A percentile compares a stretch with the other conserved stretches of the same genome.
Conservation (phyloP, 2,113 vertebrate species). For the Protobothrops mucrosquamatus region DNA sequence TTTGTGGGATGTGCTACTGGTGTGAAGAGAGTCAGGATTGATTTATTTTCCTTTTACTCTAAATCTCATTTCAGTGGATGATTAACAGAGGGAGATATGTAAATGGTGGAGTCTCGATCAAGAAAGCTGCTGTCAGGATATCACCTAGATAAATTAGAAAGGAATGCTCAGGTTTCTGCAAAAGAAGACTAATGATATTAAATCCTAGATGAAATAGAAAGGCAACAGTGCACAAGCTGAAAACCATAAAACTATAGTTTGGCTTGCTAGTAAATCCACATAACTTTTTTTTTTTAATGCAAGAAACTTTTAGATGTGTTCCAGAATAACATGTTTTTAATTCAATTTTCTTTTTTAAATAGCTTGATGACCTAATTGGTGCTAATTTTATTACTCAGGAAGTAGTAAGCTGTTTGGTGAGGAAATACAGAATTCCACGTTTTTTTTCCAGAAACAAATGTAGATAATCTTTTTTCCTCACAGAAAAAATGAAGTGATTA, state of each 20-base stretch:
- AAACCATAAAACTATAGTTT: slow-evolving; percentile 66
- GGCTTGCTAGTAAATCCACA: slow-evolving; percentile 58
- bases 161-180: slow-evolving; percentile 69
- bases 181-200: slow-evolving; percentile 75
- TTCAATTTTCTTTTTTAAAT: slow-evolving; percentile 21
- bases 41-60: slow-evolving; percentile 73
- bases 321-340: slow-evolving; percentile 39
- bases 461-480: neutral
- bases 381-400: neutral
- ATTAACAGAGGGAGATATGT: slow-evolving; percentile 74
- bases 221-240: slow-evolving; percentile 51
- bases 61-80: slow-evolving; percentile 75
- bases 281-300: slow-evolving; percentile 49
- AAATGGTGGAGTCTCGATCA: slow-evolving; percentile 75
- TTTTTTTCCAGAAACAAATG: neutral
- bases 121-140: slow-evolving; percentile 73
- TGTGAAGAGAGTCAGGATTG: slow-evolving; percentile 66
- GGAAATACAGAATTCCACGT: neutral
- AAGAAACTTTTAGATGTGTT: slow-evolving; percentile 53
- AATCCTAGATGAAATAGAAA: slow-evolving; percentile 74
- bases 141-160: slow-evolving; percentile 76
- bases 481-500: neutral
- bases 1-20: slow-evolving; percentile 53
- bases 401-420: neutral
- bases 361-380: neutral